Evolutionary conservation across 2,113 vertebrate species (phyloP), one percentile per base, ranked within the genome.

Genomic region (Callipepla californica): DNA sequence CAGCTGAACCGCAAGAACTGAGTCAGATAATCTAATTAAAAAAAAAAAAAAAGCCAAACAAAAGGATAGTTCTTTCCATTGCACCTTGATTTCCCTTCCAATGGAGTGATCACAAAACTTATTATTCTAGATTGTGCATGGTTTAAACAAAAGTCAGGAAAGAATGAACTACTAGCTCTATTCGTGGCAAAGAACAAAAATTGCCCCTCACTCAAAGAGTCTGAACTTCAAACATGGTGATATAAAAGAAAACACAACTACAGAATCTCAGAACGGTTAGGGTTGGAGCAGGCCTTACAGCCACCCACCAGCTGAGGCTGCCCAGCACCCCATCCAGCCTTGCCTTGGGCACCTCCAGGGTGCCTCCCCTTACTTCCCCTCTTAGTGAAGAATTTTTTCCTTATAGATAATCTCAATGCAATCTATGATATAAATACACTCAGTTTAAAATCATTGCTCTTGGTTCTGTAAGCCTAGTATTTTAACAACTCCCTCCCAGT

Each of bases 1-100:
- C 44, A 80, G 90, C 88, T 95, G 76, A 94, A 53, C 48, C 66
- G 13, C 7, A 8, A 94, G 58, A 83, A 55, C 57, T 76, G 6
- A 69, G 3, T 94, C 62, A 89, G 76, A 74, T 34, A 9, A 34
- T 50, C 32, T 47, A 55, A 80, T 93, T 11, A 15, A 11, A 38
- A 53, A 34, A 38, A 36, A 23, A 61, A 30, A 4, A 14, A 30
- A 50, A 51, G 23, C 26, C 61, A 69, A n/a, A 12, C 0, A 61
- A 21, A 34, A 57, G 3, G 9, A 9, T 3, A n/a, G 16, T 19
- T 81, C 9, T 80, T 87, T 76, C 76, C 11, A 21, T 38, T 9
- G 45, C 7, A 55, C 11, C 20, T 65, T 53, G 18, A 93, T 80
- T 75, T 40, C 25, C 34, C 69, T 94, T 94, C 74, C 79, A 53